Base-by-base conservation (phyloP, 2,113 vertebrate species). In the Crotalus horridus region DNA sequence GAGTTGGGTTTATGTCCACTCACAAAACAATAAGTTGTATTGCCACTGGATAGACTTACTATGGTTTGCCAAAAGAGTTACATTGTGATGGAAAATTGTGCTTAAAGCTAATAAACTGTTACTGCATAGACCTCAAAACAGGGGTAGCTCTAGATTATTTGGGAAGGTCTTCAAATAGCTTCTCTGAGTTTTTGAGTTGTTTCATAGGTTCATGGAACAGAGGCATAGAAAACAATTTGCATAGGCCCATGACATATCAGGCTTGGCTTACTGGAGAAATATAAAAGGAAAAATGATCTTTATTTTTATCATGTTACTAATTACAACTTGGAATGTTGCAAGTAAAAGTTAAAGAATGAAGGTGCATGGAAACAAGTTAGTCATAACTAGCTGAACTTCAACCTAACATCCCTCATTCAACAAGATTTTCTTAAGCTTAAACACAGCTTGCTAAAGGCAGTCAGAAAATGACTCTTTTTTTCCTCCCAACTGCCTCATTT, bases 321-420 rank as follows among this genome's bases (percentile, higher is more conserved):
- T 74, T 20, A 7, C 51, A n/a, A 90, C 15, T 56, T 23, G 53
- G 33, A 85, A 39, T 17, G 13, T 17, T 17, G 15, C 90, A 56
- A 74, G 21, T 12, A 91, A 91, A 55, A 81, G 23, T 43, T 55
- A 81, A 74, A 74, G 90, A 46, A 58, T 8, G 33, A 89, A 3
- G 4, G 29, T 56, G 11, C n/a, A 26, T 56, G 53, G 10, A 24
- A 48, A 74, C 48, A 74, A 10, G n/a, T 6, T 69, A 33, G 29
- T 39, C 29, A 51, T 48, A 51, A 51, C 26, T 64, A 90, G 26
- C 39, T 85, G n/a, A 20, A 43, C 43, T 29, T 61, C 43, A 13
- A 0, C 81, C 11, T 54, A 26, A 55, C 74, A 24, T 9, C 29
- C n/a, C 88, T 58, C 51, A 48, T 51, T 92, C 2, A 0, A 4